Conservation (phyloP, 2,888 invertebrate genomes). For the Margaritifera margaritifera region DNA sequence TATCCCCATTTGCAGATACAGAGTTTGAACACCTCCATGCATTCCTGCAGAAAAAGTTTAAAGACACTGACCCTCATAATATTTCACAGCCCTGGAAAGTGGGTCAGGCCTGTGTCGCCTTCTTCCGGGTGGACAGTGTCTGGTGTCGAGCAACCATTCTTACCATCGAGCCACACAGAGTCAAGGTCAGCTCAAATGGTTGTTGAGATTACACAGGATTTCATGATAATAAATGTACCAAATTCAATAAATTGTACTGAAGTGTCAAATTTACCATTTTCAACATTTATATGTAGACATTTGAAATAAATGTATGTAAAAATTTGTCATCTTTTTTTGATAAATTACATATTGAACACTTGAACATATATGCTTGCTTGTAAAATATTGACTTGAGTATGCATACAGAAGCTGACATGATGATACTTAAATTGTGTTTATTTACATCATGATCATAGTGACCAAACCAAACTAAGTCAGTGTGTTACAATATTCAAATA, state of each 20-base stretch:
- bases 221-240: neutral
- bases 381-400: too few relatives aligned
- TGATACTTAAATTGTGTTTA: too few relatives aligned
- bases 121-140: conserved; percentile 75
- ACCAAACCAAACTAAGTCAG: too few relatives aligned
- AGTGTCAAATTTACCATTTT: too few relatives aligned
- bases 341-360: too few relatives aligned
- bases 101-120: conserved; percentile 76
- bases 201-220: neutral
- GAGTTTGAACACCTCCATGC: conserved; percentile 38
- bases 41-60: conserved; percentile 39
- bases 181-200: conserved; percentile 42
- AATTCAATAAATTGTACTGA: neutral
- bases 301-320: too few relatives aligned
- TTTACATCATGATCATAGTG: too few relatives aligned
- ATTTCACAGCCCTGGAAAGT: conserved; percentile 40
- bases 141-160: conserved; percentile 80
- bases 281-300: too few relatives aligned
- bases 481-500: too few relatives aligned
- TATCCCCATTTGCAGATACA: conserved; percentile 29
- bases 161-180: conserved; percentile 32
- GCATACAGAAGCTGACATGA: too few relatives aligned
- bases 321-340: too few relatives aligned
- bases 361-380: too few relatives aligned
- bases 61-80: conserved; percentile 37